Evolutionary conservation across 2,888 invertebrate genomes (phyloP).

Genomic region (Plebejus argus): DNA sequence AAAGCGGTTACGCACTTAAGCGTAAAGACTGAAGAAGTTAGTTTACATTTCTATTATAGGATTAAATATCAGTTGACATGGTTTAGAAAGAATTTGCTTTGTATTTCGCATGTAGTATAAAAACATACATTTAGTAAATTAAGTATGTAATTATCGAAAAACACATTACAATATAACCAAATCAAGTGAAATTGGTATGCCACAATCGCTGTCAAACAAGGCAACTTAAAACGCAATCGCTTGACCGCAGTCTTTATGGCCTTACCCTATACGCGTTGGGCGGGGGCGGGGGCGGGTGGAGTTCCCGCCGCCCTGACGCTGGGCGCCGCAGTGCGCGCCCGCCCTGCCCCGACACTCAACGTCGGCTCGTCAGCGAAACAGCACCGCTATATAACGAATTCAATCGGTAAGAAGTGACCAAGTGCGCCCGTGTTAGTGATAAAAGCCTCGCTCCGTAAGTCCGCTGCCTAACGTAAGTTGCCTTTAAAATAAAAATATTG

Average conservation of each 20-base stretch:
- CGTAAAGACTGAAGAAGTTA: neutral
- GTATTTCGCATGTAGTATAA: too few species aligned
- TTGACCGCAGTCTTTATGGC: neutral
- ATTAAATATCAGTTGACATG: too few species aligned
- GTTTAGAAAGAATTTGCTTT: too few species aligned
- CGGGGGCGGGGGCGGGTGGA: constrained; percentile 48
- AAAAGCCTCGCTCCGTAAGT: constrained; percentile 9
- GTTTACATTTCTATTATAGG: too few species aligned
- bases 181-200: neutral
- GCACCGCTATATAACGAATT: constrained; percentile 71
- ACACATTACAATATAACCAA: too few species aligned
- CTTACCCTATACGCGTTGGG: neutral
- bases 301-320: constrained; percentile 47
- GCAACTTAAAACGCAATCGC: neutral
- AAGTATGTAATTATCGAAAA: too few species aligned
- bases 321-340: constrained; percentile 74
- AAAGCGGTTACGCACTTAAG: neutral
- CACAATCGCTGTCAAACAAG: neutral
- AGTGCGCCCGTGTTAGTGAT: constrained; percentile 28
- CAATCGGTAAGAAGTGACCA: constrained; percentile 70
- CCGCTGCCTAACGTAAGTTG: constrained; percentile 16
- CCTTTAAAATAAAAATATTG: too few species aligned
- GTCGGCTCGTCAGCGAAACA: constrained; percentile 79
- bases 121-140: too few species aligned
- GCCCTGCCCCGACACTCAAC: constrained; percentile 79